phyloP scores from a whole-genome alignment of 1,140 invertebrate genomes.

The Acarapis woodi region DNA sequence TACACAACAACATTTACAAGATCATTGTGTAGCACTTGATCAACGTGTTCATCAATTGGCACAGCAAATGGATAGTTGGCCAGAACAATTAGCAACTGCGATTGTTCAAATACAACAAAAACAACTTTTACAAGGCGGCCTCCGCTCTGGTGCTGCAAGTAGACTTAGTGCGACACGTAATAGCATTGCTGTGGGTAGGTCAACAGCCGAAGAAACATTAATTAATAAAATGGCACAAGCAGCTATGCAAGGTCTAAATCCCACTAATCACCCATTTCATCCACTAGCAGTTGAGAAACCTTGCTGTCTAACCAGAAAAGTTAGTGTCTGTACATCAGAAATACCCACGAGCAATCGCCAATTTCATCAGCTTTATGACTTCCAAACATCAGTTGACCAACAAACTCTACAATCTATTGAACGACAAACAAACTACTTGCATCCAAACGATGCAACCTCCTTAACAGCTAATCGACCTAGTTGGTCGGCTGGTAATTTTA shows the following conservation, averaged over 20 bases:
- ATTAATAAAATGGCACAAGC: background rate
- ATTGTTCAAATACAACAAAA: conserved; percentile 6
- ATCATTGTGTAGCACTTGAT: conserved; percentile 49
- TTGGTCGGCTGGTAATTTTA: conserved; percentile 12
- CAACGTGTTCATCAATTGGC: conserved; percentile 20
- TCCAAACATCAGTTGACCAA: background rate
- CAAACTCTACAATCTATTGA: background rate
- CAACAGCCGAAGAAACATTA: background rate
- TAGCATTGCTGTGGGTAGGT: conserved; percentile 2
- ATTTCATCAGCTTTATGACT: background rate
- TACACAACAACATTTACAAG: conserved; percentile 61
- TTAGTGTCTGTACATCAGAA: background rate
- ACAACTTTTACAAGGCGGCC: too few species aligned
- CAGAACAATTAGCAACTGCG: conserved; percentile 9
- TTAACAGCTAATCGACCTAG: conserved; percentile 8
- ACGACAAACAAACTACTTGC: conserved; percentile 6
- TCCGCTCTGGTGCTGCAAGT: background rate
- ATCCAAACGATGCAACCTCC: conserved; percentile 14
- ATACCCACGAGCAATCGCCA: background rate
- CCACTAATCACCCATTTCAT: background rate
- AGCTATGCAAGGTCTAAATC: background rate
- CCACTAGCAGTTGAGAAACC: background rate
- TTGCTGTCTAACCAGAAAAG: background rate
- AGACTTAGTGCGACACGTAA: background rate
- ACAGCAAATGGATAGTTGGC: conserved; percentile 13